Conservation (phyloP, 2,113 vertebrate species). For the Guaruba guarouba region DNA sequence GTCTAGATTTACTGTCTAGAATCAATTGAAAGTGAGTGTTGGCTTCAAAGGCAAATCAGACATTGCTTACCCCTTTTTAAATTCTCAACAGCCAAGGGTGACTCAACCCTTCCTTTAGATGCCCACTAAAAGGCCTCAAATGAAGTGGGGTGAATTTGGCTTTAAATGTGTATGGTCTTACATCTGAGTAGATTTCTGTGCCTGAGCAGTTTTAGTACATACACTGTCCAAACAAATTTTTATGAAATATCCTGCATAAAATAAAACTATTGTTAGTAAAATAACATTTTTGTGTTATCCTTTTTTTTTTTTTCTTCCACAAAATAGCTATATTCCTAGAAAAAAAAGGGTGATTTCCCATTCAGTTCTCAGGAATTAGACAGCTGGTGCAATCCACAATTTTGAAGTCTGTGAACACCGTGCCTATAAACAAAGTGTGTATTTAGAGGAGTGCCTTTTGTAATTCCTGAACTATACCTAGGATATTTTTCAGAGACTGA, state of each 20-base stretch:
- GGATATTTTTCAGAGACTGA: neutral
- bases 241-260: neutral
- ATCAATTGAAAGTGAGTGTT: neutral
- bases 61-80: neutral
- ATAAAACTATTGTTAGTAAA: slow-evolving; percentile 18
- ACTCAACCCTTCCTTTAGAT: neutral
- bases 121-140: neutral
- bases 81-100: neutral
- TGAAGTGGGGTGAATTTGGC: neutral
- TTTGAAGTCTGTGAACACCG: neutral
- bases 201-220: neutral
- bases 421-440: neutral
- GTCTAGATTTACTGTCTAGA: neutral
- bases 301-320: neutral
- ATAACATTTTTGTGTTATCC: neutral
- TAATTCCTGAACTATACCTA: neutral
- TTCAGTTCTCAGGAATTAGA: neutral
- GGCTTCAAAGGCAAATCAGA: neutral
- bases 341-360: neutral
- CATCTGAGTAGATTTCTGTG: neutral
- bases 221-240: neutral
- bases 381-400: neutral
- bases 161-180: neutral
- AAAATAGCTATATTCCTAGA: neutral
- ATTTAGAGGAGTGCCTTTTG: neutral